Conservation (phyloP, 1,140 invertebrate genomes). For the Plutomurus gul region DNA sequence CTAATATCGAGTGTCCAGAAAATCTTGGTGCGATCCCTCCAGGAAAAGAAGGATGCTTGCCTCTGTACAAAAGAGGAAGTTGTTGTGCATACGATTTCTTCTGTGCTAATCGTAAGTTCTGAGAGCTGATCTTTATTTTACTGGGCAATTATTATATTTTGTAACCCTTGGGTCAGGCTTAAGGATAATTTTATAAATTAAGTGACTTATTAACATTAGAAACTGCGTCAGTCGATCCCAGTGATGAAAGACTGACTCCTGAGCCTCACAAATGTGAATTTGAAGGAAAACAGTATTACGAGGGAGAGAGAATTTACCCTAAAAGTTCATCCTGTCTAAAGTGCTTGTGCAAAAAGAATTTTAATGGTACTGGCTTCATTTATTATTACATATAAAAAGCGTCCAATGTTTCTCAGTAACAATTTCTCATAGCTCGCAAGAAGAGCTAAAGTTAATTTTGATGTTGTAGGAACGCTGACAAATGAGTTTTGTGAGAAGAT, state of each 20-base stretch:
- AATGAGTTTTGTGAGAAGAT: constrained; percentile 46
- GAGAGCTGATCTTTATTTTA: neutral
- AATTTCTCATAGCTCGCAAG: neutral
- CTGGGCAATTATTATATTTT: neutral
- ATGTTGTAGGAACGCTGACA: constrained; percentile 22
- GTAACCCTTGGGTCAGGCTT: too few relatives aligned
- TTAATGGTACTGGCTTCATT: constrained; percentile 32
- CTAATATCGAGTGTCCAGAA: constrained; percentile 51
- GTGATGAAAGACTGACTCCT: neutral
- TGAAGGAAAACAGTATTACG: constrained; percentile 41
- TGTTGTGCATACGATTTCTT: constrained; percentile 50
- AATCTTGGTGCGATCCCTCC: constrained; percentile 39
- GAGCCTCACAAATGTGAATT: constrained; percentile 29
- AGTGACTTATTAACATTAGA: neutral
- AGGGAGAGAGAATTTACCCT: constrained; percentile 49
- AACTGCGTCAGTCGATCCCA: neutral
- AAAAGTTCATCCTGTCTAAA: constrained; percentile 40
- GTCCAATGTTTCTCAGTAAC: neutral
- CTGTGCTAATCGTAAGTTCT: constrained; percentile 44
- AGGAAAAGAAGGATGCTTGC: constrained; percentile 46
- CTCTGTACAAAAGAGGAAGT: constrained; percentile 42
- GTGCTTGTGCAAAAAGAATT: constrained; percentile 44
- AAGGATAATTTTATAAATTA: too few relatives aligned
- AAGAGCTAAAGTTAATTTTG: neutral
- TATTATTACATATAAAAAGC: neutral